Conservation (phyloP, 2,888 invertebrate species). For the Imbricaverruca yamaguchii region DNA sequence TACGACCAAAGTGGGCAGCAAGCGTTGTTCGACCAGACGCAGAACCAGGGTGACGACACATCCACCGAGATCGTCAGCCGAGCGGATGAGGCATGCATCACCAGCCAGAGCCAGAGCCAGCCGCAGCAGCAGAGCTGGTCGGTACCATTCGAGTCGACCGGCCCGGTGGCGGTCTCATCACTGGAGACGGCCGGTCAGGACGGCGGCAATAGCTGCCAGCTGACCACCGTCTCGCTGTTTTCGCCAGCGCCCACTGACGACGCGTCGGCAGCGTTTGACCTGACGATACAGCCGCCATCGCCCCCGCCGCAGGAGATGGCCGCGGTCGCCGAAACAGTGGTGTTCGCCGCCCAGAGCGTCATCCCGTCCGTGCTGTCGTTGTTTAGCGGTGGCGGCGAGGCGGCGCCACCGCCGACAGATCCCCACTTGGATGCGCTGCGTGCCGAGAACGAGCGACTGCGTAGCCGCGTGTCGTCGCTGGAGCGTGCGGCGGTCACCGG, state of each 20-base stretch:
- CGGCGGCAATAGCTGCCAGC: not conserved
- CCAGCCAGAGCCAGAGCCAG: not conserved
- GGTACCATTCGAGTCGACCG: no score
- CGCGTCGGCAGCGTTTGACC: not conserved
- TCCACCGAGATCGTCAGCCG: no score
- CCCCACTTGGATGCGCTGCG: not conserved
- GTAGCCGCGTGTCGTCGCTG: not conserved
- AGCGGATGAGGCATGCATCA: no score
- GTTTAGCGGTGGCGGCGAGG: not conserved
- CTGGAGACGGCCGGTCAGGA: no score
- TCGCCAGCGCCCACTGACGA: not conserved
- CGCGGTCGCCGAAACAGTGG: not conserved
- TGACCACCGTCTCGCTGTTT: not conserved
- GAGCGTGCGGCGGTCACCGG: not conserved
- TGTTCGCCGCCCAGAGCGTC: constrained; percentile 16
- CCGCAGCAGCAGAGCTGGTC: not conserved
- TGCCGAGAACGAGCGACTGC: not conserved
- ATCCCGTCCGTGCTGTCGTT: constrained; percentile 11
- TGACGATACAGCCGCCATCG: no score
- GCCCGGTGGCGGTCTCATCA: no score
- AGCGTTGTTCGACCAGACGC: not conserved
- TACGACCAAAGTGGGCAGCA: not conserved
- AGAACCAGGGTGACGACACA: no score
- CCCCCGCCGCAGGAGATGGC: not conserved
- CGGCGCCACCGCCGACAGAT: no score